Evolutionary conservation across 2,797 vertebrate genomes (phyloP), one percentile per base, ranked within the genome.

Genomic region (Numenius phaeopus): DNA sequence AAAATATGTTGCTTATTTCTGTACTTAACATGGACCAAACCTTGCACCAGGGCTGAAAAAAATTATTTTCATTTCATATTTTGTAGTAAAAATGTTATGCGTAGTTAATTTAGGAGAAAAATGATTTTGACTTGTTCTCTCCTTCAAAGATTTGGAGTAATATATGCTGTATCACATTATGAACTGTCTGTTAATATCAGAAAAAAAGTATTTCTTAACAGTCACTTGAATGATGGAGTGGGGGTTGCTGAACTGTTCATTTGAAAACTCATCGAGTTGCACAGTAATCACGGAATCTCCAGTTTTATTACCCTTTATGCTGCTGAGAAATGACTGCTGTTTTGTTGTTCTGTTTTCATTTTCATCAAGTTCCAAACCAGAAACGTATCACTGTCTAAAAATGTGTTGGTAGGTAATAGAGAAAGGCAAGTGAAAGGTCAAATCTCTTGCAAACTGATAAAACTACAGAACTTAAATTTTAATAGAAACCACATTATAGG

Each of bases 321-420:
- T 16, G 6, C 77, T 95, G 59, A 96, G 79, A 94, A 77, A 78
- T 52, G 42, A 61, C 37, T 85, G 37, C 15, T 78, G 32, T 66
- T 95, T 67, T 92, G 66, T 90, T 95, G n/a, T 57, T 85, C 81
- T 80, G 44, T 80, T 96, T 93, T 82, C n/a, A 71, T 97, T 95
- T 93, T 85, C 58, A 55, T 81, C n/a, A 14, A 76, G 46, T 76
- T 96, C 47, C 52, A 88, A 92, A 70, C 14, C 62, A 92, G 64
- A 93, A 94, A 94, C 62, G 26, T 64, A 78, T 92, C 62, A 77
- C 52, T 90, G 62, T 62, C 94, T 93, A 85, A 92, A 93, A 93
- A 72, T 34, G 22, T 72, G 27, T 62, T 83, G 46, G 79, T 85
- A 79, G 32, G 49, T 90, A 83, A 79, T 42, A 78, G 61, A 87